Conservation (phyloP, 2,113 vertebrate species). For the Pipa parva region DNA sequence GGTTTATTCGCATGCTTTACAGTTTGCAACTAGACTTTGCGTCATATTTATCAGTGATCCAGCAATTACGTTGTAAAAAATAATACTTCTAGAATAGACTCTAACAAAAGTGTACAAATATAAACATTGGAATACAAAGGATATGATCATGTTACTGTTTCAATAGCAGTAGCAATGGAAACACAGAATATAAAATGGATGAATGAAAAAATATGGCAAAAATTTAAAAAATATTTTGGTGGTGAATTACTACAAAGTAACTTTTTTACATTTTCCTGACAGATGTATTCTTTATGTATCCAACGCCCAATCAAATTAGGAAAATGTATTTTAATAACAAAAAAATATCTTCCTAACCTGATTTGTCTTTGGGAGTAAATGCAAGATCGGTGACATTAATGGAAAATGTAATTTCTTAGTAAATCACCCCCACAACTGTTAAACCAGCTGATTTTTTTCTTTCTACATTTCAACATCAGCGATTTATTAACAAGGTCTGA, state of each 20-base stretch:
- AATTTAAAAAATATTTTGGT: too few relatives aligned
- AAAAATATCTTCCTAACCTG: too few relatives aligned
- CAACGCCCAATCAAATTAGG: too few relatives aligned
- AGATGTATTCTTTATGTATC: too few relatives aligned
- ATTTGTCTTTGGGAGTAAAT: too few relatives aligned
- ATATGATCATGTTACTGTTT: slow-evolving; percentile 27
- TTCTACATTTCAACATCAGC: not conserved
- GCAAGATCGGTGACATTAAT: too few relatives aligned
- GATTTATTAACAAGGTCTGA: not conserved
- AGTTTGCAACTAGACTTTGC: slow-evolving; percentile 57
- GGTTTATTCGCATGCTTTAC: slow-evolving; percentile 61
- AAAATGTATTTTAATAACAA: too few relatives aligned
- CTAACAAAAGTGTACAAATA: slow-evolving; percentile 11
- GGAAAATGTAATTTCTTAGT: not conserved
- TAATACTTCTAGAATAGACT: not conserved
- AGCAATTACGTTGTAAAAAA: not conserved
- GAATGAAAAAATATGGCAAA: too few relatives aligned
- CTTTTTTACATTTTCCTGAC: too few relatives aligned
- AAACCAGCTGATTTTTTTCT: not conserved
- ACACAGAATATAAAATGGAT: too few relatives aligned
- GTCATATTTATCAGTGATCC: too few relatives aligned
- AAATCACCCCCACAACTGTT: not conserved
- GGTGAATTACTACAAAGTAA: too few relatives aligned
- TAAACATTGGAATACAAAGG: slow-evolving; percentile 24
- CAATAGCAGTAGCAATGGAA: not conserved